Conservation (phyloP, 2,888 invertebrate species). For the Willowsia nigromaculata region DNA sequence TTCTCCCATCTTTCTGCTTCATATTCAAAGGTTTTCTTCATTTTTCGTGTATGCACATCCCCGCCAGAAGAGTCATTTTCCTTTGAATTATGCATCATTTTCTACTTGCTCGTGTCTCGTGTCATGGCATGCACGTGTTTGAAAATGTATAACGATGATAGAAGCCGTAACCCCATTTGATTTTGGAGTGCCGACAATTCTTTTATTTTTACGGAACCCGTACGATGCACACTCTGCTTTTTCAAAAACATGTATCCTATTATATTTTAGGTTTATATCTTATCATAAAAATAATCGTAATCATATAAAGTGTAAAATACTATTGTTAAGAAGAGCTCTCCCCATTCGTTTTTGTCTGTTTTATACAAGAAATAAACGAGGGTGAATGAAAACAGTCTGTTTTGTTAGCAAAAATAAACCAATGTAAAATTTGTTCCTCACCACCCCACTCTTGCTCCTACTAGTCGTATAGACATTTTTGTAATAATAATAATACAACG, state of each 20-base stretch:
- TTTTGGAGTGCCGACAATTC: background rate
- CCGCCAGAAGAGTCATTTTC: constrained; percentile 4
- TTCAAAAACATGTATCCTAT: background rate
- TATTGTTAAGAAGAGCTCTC: too few relatives aligned
- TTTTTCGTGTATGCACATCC: background rate
- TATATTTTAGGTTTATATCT: background rate
- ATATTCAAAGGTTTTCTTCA: background rate
- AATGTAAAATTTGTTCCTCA: background rate
- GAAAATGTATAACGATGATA: background rate
- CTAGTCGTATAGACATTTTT: background rate
- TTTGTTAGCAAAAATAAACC: too few relatives aligned
- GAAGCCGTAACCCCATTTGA: too few relatives aligned
- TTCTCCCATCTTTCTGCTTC: too few relatives aligned
- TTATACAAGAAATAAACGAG: background rate
- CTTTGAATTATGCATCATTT: constrained; percentile 60
- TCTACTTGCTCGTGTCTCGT: background rate
- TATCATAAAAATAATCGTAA: constrained; percentile 12
- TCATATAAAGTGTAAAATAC: background rate
- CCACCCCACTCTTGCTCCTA: background rate
- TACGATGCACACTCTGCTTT: background rate
- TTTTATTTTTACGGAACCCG: background rate
- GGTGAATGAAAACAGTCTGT: background rate
- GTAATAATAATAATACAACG: constrained; percentile 33
- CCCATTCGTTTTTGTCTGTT: too few relatives aligned
- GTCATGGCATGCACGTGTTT: constrained; percentile 36